Evolutionary conservation across 2,797 vertebrate species (phyloP).

Genomic region (Sorex maritimensis): DNA sequence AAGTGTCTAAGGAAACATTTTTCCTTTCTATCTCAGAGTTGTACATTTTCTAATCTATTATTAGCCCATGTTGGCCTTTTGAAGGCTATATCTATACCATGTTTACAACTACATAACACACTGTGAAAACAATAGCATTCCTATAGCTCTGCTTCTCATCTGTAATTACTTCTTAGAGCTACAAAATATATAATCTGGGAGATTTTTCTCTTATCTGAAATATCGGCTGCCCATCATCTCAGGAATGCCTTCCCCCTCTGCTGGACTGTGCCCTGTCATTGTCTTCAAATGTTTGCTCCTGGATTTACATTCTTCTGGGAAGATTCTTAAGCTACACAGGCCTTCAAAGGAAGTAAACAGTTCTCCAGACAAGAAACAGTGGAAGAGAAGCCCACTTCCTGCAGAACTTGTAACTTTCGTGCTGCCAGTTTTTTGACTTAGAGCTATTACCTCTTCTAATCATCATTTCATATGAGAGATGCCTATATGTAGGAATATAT

Average conservation of each 20-base stretch:
- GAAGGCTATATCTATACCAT: neutral
- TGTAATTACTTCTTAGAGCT: neutral
- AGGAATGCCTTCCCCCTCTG: neutral
- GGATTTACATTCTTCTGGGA: neutral
- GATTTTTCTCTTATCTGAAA: neutral
- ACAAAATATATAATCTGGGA: neutral
- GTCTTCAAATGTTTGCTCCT: neutral
- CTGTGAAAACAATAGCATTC: neutral
- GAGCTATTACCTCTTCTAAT: neutral
- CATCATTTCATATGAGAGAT: conserved; percentile 17
- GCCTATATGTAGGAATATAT: neutral
- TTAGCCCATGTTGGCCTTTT: neutral
- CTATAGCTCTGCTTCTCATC: neutral
- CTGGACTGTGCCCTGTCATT: neutral
- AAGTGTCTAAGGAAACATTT: neutral
- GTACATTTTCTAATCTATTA: neutral
- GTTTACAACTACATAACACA: neutral
- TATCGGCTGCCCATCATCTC: neutral
- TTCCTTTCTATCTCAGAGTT: neutral
- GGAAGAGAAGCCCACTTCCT: neutral
- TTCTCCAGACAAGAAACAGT: neutral
- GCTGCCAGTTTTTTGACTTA: neutral
- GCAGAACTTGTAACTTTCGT: neutral
- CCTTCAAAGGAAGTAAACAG: neutral
- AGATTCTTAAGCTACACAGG: no score